phyloP scores from a whole-genome alignment of 2,888 invertebrate species.

The Cephalotes varians region DNA sequence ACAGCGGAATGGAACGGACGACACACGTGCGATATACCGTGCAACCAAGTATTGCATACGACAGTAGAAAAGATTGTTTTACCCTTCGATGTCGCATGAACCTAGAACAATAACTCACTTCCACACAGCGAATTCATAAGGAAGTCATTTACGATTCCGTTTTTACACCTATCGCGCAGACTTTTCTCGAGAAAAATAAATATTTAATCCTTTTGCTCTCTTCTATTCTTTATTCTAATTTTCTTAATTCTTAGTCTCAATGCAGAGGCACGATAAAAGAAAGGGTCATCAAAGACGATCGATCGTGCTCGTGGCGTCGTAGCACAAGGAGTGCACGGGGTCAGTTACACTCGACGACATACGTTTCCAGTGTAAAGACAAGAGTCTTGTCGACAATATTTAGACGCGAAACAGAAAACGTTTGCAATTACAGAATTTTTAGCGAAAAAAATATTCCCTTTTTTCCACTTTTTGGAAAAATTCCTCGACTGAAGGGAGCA shows the following conservation, averaged over 20 bases:
- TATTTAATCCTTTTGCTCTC: not conserved
- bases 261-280: not conserved
- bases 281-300: constrained; percentile 37
- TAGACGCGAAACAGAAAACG: constrained; percentile 38
- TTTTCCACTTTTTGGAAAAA: no score
- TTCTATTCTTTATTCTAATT: not conserved
- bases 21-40: not conserved
- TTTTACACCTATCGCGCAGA: not conserved
- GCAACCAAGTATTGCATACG: constrained; percentile 4
- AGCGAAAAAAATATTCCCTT: no score
- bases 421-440: constrained; percentile 46
- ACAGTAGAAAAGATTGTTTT: constrained; percentile 18
- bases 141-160: not conserved
- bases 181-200: not conserved
- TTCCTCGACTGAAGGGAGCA: no score
- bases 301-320: constrained; percentile 28
- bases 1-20: constrained; percentile 25
- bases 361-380: constrained; percentile 48
- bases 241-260: not conserved
- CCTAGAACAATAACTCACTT: not conserved
- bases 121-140: not conserved
- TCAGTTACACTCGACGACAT: constrained; percentile 46
- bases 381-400: constrained; percentile 40
- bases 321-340: constrained; percentile 44
- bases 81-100: not conserved